A percentile compares a stretch with the other conserved stretches of the same genome.
Conservation (phyloP, 2,888 invertebrate genomes). For the Unio delphinus region DNA sequence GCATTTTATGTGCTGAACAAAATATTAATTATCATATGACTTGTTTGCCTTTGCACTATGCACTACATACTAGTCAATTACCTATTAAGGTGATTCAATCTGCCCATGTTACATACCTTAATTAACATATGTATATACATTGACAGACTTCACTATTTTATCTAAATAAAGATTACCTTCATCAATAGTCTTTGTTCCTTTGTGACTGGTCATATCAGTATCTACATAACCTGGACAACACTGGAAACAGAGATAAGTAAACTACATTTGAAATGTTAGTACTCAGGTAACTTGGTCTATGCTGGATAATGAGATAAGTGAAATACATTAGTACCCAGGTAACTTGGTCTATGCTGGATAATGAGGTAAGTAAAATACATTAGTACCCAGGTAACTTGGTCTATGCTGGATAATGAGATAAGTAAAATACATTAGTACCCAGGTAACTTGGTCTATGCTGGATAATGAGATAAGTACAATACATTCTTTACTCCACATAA, state of each 20-base stretch:
- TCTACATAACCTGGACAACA: slow-evolving; percentile 82
- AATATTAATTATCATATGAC: too few relatives aligned
- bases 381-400: slow-evolving; percentile 85
- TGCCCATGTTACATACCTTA: too few relatives aligned
- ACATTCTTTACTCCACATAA: too few relatives aligned
- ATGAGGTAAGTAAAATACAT: slow-evolving; percentile 60
- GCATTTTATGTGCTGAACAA: too few relatives aligned
- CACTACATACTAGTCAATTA: too few relatives aligned
- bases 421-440: slow-evolving; percentile 76
- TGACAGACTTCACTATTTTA: too few relatives aligned
- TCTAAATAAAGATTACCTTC: slow-evolving; percentile 60
- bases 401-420: slow-evolving; percentile 62
- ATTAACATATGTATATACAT: too few relatives aligned
- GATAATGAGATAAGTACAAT: slow-evolving; percentile 11
- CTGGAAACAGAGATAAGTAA: slow-evolving; percentile 40
- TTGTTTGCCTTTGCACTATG: too few relatives aligned
- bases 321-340: slow-evolving; percentile 79
- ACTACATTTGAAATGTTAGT: slow-evolving; percentile 77
- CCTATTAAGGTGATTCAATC: too few relatives aligned
- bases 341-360: slow-evolving; percentile 78
- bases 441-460: slow-evolving; percentile 81
- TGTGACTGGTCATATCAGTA: slow-evolving; percentile 84
- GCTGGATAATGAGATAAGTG: slow-evolving; percentile 47
- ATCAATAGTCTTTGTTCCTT: slow-evolving; percentile 73
- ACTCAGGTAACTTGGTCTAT: slow-evolving; percentile 81